Evolutionary conservation across 1,140 invertebrate genomes (phyloP), one percentile per base, ranked within the genome.

Genomic region (Phthorimaea operculella): DNA sequence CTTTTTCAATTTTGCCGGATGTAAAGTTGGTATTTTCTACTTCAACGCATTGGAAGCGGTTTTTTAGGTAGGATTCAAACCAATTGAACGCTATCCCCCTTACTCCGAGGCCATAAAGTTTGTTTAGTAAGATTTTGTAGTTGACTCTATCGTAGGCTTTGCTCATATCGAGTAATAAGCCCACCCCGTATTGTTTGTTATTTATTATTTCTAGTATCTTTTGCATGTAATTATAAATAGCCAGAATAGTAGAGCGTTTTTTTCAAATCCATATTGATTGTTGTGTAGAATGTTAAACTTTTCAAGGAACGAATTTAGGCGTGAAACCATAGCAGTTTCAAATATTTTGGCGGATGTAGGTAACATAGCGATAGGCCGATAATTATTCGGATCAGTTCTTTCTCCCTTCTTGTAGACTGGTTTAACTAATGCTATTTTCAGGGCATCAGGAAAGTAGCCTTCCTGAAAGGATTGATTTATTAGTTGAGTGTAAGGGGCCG

Each of bases 381-480:
- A 54, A 45, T 54, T 54, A 12, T 47, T 47, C 45, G 33, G 17
- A 18, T 47, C 6, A 14, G 10, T 15, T 11, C 10, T 54, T 14
- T 54, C 42, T 45, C 52, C 52, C n/a, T 54, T 54, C 39, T 52
- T 52, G n/a, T 52, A 34, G 8, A 52, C 39, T 9, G 51, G 51
- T 52, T 42, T 52, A 17, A 52, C 16, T 17, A 52, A 7, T 4
- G 51, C 36, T 39, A 52, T 52, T 42, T 52, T 52, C 14, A 52
- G 15, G 7, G 51, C 51, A 52, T 52, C 51, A 9, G 51, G 51
- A 52, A 52, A 52, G 11, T 17, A 11, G 12, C 51, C 51, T 42
- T 52, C 15, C 10, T 9, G 17, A 17, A 52, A 52, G 9, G 51
- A 52, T 42, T 52, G 51, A n/a, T 52, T 52, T 42, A 52, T 42